These are phyloP conservation scores for Lutjanus erythropterus DNA, from an alignment of 2,113 vertebrate genomes.

Conservation along the genomic window DNA sequence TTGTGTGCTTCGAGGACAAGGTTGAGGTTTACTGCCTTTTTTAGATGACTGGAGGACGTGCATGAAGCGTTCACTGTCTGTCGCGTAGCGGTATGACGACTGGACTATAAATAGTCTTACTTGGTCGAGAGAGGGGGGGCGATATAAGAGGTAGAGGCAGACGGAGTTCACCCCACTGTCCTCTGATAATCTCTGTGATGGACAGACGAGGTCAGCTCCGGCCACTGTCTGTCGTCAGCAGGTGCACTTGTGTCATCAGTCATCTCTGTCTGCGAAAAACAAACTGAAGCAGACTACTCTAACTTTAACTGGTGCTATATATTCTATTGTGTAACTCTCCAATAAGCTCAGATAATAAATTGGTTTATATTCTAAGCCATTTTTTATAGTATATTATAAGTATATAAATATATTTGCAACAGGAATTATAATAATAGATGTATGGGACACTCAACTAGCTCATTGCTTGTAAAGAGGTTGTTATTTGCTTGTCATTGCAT, in stretches of 20 bases:
- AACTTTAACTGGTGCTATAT: neutral
- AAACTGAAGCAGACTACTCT: neutral
- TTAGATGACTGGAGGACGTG: conserved; percentile 37
- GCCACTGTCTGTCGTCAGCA: conserved; percentile 47
- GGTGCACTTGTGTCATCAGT: conserved; percentile 36
- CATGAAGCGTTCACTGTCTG: conserved; percentile 48
- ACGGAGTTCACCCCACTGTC: conserved; percentile 27
- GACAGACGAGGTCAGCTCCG: conserved; percentile 44
- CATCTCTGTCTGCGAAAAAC: neutral
- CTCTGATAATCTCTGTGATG: conserved; percentile 41
- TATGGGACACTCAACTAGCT: conserved; percentile 1
- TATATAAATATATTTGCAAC: neutral
- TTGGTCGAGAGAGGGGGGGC: conserved; percentile 33
- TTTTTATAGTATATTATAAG: too few species aligned
- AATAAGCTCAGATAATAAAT: neutral
- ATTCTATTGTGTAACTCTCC: neutral
- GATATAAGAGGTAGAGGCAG: conserved; percentile 41
- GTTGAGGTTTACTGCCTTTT: conserved; percentile 30
- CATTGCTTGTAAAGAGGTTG: conserved; percentile 8
- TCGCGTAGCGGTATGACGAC: conserved; percentile 48
- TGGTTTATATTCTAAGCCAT: neutral
- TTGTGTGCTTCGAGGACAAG: conserved; percentile 36
- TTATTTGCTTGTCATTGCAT: conserved; percentile 47
- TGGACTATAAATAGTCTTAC: conserved; percentile 70
- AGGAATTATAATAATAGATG: neutral